Percentiles rank a stretch among this genome's conserved stretches.
Evolutionary conservation across 2,113 vertebrate species (phyloP).

Genomic region (Phalacrocorax carbo): DNA sequence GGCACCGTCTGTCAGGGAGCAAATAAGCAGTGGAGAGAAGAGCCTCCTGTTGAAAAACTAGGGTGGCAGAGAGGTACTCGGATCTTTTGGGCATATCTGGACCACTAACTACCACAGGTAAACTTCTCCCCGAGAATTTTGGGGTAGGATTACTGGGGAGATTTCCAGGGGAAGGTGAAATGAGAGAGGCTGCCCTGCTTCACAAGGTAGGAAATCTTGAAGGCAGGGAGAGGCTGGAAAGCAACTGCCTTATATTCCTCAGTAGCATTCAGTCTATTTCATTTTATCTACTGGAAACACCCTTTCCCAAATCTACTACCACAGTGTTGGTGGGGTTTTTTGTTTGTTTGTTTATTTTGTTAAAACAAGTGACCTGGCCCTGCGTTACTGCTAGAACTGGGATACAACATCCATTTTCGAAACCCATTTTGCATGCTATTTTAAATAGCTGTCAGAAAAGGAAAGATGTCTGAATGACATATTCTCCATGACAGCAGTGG

Average conservation of each 20-base stretch:
- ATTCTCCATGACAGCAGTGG: neutral
- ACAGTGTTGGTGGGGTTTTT: neutral
- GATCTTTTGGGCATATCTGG: neutral
- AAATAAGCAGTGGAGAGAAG: neutral
- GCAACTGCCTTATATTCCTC: neutral
- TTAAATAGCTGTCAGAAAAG: neutral
- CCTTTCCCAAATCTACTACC: neutral
- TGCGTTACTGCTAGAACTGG: neutral
- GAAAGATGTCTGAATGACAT: neutral
- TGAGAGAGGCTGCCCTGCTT: neutral
- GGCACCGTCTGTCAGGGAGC: rapidly evolving
- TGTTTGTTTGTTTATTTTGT: neutral
- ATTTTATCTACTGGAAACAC: neutral
- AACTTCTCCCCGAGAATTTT: neutral
- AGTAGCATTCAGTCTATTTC: neutral
- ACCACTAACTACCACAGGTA: neutral
- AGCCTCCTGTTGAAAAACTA: neutral
- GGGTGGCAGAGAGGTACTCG: neutral
- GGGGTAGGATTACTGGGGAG: neutral
- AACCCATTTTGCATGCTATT: neutral
- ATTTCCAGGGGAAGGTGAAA: neutral
- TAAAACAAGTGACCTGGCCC: neutral
- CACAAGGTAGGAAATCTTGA: neutral
- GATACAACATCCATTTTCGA: neutral
- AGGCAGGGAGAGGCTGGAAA: neutral